phyloP scores from a whole-genome alignment of 2,888 invertebrate genomes.

The Stenichneumon culpator region DNA sequence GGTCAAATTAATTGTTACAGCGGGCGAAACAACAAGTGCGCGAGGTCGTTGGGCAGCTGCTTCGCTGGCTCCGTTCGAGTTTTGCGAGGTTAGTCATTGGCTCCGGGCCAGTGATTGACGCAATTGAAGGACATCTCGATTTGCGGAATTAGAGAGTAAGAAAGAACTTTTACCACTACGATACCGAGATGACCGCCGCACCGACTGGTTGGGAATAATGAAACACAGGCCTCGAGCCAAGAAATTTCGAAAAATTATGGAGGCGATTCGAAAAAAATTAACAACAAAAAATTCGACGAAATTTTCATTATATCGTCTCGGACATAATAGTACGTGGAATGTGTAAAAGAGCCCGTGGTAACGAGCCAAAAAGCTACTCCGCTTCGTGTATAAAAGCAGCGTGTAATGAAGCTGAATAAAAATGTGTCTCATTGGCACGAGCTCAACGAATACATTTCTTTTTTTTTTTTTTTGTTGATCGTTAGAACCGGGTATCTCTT shows the following conservation, averaged over 20 bases:
- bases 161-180: not conserved
- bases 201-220: not conserved
- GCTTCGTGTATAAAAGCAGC: slow-evolving; percentile 4
- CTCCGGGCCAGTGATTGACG: slow-evolving; percentile 9
- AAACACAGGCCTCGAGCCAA: not conserved
- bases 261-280: slow-evolving; percentile 11
- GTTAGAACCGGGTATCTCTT: not conserved
- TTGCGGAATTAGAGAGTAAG: not conserved
- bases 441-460: slow-evolving; percentile 65
- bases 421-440: slow-evolving; percentile 64
- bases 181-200: too few relatives aligned
- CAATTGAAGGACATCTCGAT: slow-evolving; percentile 15
- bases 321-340: slow-evolving; percentile 2
- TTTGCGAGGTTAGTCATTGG: slow-evolving; percentile 1
- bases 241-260: not conserved
- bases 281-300: slow-evolving; percentile 30
- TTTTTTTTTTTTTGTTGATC: slow-evolving; percentile 48
- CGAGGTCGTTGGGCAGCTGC: slow-evolving; percentile 23
- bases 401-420: slow-evolving; percentile 58
- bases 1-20: slow-evolving; percentile 40
- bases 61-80: not conserved
- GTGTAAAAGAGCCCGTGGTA: not conserved
- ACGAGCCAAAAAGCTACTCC: slow-evolving; percentile 44
- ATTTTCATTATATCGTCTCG: slow-evolving; percentile 29
- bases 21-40: slow-evolving; percentile 7